phyloP scores from a whole-genome alignment of 2,113 vertebrate genomes.

The Fulmarus glacialis region DNA sequence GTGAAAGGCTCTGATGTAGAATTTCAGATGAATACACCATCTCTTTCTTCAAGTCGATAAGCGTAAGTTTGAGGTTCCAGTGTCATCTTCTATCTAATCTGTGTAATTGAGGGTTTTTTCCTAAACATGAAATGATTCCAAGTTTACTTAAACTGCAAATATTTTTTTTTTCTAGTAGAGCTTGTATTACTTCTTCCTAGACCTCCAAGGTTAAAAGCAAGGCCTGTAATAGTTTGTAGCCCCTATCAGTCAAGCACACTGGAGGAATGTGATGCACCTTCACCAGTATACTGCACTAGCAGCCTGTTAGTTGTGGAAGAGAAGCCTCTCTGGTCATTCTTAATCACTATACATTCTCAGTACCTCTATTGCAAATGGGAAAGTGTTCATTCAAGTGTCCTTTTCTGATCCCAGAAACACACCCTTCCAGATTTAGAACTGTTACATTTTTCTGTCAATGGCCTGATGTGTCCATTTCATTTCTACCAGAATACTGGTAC shows the following conservation, averaged over 20 bases:
- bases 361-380: too few species aligned
- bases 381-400: too few species aligned
- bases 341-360: background rate
- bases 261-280: background rate
- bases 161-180: background rate
- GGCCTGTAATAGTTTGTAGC: background rate
- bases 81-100: background rate
- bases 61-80: background rate
- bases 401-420: background rate
- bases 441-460: background rate
- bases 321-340: background rate
- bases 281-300: background rate
- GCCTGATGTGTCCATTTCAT: background rate
- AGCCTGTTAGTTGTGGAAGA: background rate
- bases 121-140: background rate
- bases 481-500: background rate
- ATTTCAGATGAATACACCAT: background rate
- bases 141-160: background rate
- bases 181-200: background rate
- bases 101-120: background rate
- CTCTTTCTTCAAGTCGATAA: background rate
- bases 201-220: background rate
- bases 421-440: background rate
- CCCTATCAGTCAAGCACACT: background rate
- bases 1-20: background rate